These are phyloP conservation scores for Flexamia atlantica DNA, from an alignment of 2,888 invertebrate species.

Conservation along the genomic window DNA sequence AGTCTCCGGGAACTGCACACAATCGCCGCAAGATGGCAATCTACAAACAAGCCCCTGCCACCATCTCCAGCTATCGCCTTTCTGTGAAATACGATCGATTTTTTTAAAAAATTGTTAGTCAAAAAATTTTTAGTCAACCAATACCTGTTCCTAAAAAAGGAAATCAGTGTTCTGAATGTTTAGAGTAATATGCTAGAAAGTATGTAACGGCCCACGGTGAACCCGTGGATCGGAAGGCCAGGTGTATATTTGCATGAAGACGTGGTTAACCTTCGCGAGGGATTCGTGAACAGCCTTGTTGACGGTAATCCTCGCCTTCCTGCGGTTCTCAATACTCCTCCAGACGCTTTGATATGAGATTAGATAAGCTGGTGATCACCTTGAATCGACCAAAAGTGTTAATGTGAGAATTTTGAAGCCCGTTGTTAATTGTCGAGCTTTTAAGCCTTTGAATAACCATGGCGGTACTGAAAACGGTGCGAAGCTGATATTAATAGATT, in stretches of 20 bases:
- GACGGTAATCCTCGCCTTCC: slow-evolving; percentile 20
- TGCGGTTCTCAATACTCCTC: background rate
- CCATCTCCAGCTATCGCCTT: background rate
- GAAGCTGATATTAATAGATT: too few relatives aligned
- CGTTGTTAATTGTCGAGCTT: too few relatives aligned
- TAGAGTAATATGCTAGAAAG: background rate
- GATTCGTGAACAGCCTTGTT: slow-evolving; percentile 29
- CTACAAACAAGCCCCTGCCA: background rate
- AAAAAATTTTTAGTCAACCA: background rate
- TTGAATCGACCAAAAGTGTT: background rate
- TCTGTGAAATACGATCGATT: background rate
- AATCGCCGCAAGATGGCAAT: slow-evolving; percentile 35
- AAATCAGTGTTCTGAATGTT: background rate
- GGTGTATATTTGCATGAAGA: slow-evolving; percentile 9
- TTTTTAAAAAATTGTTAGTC: background rate
- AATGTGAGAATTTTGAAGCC: background rate
- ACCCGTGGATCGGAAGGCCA: background rate
- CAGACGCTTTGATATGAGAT: background rate
- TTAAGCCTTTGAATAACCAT: too few relatives aligned
- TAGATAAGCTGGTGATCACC: background rate
- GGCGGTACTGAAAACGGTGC: too few relatives aligned
- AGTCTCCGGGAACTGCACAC: background rate
- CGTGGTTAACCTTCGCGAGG: slow-evolving; percentile 16
- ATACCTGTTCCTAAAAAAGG: background rate
- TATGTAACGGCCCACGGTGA: background rate